Conservation (phyloP, 1,140 invertebrate species). For the Drosophila repleta region DNA sequence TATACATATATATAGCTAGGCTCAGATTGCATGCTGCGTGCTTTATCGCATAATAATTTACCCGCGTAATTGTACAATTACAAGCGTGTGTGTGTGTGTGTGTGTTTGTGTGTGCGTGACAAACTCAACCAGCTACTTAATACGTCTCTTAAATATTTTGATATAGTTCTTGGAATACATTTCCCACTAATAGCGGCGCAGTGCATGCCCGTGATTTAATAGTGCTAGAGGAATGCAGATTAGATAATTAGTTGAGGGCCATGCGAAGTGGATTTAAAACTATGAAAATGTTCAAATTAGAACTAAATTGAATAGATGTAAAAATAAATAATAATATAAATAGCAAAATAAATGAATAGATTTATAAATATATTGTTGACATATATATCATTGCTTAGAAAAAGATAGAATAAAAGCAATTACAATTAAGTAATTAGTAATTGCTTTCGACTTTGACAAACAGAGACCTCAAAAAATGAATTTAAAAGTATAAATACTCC, state of each 20-base stretch:
- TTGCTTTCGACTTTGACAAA: no score
- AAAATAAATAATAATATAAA: no score
- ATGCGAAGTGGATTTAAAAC: not conserved
- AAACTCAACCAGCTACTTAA: constrained; percentile 6
- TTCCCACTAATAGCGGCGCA: constrained; percentile 22
- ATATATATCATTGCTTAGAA: no score
- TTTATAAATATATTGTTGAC: no score
- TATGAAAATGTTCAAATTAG: no score
- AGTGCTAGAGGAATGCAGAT: constrained; percentile 37
- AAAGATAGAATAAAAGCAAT: no score
- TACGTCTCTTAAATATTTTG: constrained; percentile 26
- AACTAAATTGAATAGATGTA: no score
- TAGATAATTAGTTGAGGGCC: not conserved
- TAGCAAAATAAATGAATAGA: no score
- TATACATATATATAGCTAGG: constrained; percentile 9
- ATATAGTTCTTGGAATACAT: constrained; percentile 61
- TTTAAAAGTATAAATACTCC: no score
- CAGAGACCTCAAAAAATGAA: no score
- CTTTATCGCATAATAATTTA: constrained; percentile 80
- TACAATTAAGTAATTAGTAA: no score
- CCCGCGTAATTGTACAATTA: constrained; percentile 77
- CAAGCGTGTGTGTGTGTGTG: constrained; percentile 15
- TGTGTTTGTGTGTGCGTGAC: constrained; percentile 29
- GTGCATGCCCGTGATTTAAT: constrained; percentile 25
- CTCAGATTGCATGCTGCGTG: constrained; percentile 68